phyloP scores from a whole-genome alignment of 64 coral and sea anemone species.

The Stylophora pistillata region DNA sequence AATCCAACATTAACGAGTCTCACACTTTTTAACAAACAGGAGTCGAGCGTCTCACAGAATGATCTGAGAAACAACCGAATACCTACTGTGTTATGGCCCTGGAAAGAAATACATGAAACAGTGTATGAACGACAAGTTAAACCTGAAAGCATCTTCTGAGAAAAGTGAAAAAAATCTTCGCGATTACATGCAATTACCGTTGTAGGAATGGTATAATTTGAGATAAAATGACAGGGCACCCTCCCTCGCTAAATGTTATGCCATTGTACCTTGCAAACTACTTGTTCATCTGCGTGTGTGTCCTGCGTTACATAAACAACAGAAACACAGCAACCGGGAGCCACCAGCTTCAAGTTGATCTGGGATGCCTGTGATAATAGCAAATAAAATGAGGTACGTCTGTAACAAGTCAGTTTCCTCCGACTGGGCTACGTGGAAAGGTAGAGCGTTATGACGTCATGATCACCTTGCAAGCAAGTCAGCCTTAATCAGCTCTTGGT shows the following conservation, averaged over 20 bases:
- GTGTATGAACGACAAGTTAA: not conserved
- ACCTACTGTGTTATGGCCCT: not conserved
- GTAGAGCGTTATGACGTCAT: too few relatives aligned
- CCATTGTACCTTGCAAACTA: not conserved
- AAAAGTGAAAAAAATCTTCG: not conserved
- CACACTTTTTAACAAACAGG: not conserved
- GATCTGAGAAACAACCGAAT: not conserved
- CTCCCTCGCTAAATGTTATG: too few relatives aligned
- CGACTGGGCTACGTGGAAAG: too few relatives aligned
- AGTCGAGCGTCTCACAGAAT: not conserved
- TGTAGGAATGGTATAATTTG: too few relatives aligned
- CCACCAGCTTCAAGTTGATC: not conserved
- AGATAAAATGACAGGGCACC: too few relatives aligned
- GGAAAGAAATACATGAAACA: not conserved
- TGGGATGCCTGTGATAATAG: not conserved
- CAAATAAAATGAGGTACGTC: not conserved
- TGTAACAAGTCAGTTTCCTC: not conserved
- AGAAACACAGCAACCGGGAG: not conserved
- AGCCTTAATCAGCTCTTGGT: too few relatives aligned
- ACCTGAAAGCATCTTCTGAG: not conserved
- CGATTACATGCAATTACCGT: too few relatives aligned
- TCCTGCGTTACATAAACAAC: not conserved
- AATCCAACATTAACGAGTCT: conserved; percentile 24
- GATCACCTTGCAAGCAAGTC: too few relatives aligned
- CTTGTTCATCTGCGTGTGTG: not conserved